Percentiles rank a stretch among this genome's conserved stretches.
Evolutionary conservation across 2,113 vertebrate species (phyloP).

Genomic region (Saguinus imperator): DNA sequence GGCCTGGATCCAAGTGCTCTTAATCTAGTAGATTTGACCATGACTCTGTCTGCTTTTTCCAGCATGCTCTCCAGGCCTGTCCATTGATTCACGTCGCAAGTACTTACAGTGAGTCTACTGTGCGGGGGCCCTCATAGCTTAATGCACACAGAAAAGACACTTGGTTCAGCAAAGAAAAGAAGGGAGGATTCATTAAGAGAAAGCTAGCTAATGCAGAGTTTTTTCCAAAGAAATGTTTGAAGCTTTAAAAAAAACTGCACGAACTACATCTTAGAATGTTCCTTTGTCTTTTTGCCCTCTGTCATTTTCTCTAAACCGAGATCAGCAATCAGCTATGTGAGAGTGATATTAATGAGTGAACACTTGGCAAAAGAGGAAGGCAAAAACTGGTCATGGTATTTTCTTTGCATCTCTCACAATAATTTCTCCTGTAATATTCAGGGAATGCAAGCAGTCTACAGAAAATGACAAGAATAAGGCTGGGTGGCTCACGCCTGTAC

Average conservation of each 20-base stretch:
- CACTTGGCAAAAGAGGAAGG: rapidly evolving
- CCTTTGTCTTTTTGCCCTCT: neutral
- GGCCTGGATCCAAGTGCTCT: neutral
- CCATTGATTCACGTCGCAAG: neutral
- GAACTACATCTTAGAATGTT: neutral
- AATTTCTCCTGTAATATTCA: neutral
- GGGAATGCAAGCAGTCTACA: neutral
- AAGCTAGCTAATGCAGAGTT: neutral
- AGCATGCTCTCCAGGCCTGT: neutral
- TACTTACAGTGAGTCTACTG: neutral
- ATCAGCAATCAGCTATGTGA: too few relatives aligned
- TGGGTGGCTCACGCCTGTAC: neutral
- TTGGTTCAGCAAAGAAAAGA: neutral
- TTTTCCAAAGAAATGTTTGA: neutral
- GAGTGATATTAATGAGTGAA: too few relatives aligned
- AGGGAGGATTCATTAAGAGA: neutral
- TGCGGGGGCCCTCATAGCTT: neutral
- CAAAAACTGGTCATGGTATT: neutral
- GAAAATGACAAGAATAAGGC: neutral
- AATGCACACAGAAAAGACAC: neutral
- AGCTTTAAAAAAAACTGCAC: neutral
- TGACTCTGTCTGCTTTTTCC: neutral
- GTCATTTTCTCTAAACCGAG: neutral
- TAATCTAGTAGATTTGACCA: neutral
- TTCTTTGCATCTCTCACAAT: neutral